These are phyloP conservation scores for Ophion slaviceki DNA, from an alignment of 2,888 invertebrate species.

Conservation along the genomic window DNA sequence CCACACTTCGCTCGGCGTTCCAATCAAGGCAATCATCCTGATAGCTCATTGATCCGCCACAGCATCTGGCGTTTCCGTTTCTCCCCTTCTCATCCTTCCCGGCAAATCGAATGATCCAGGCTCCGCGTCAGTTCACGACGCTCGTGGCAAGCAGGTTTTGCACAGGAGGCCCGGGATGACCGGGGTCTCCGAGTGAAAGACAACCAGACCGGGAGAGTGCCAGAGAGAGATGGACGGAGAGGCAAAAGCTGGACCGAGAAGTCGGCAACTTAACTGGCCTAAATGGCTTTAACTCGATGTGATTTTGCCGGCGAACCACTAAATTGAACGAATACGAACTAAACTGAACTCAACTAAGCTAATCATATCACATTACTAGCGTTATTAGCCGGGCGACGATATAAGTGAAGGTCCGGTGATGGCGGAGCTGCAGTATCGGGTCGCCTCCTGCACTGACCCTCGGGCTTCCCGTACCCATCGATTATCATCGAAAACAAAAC, in stretches of 20 bases:
- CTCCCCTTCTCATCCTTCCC: background rate
- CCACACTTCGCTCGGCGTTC: background rate
- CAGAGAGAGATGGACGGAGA: conserved; percentile 42
- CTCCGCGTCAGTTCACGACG: too few species aligned
- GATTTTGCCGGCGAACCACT: conserved; percentile 83
- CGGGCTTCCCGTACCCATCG: conserved; percentile 72
- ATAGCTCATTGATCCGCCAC: background rate
- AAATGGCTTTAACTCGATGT: conserved; percentile 83
- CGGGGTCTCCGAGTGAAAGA: conserved; percentile 3
- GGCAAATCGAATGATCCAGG: background rate
- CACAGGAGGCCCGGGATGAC: conserved; percentile 50
- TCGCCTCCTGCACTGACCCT: conserved; percentile 82
- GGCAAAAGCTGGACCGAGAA: conserved; percentile 66
- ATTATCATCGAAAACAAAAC: conserved; percentile 45
- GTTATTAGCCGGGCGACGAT: conserved; percentile 83
- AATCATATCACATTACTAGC: conserved; percentile 84
- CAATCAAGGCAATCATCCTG: background rate
- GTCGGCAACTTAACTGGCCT: conserved; percentile 82
- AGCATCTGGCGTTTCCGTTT: conserved; percentile 40
- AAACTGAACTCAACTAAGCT: conserved; percentile 84
- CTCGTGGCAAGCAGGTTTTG: conserved; percentile 52
- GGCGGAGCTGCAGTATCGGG: conserved; percentile 82
- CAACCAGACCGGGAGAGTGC: conserved; percentile 12
- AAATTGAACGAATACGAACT: conserved; percentile 83
- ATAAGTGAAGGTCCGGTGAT: conserved; percentile 83